Base-by-base conservation (phyloP, 1,140 invertebrate species). In the Drosophila teissieri region DNA sequence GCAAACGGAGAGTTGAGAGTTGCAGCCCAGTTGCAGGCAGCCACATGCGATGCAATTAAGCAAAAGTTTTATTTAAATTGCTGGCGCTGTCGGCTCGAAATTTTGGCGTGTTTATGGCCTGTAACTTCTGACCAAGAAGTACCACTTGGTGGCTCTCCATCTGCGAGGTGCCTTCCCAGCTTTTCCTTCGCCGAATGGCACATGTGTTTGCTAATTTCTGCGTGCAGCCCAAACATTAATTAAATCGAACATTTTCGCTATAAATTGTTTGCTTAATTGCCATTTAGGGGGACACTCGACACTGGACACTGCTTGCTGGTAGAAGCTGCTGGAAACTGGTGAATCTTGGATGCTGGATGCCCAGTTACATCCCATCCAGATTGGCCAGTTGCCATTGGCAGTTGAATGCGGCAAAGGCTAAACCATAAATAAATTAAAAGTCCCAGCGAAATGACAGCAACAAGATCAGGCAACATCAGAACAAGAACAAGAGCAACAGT, bases 261-360 rank as follows among this genome's bases (percentile, higher is more conserved):
- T 88, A 88, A 88, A 88, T 88, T 88, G 84, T 89, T 89, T 89
- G 84, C 84, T 88, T 88, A 88, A 88, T 88, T 88, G 84, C 84
- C 84, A 89, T 88, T 89, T 88, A 84, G 80, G 84, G 63, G 73
- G 61, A 68, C 67, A 56, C 51, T 58, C 64, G 40, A 45, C 36
- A 46, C 53, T 63, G 62, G 57, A 46, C 42, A 42, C 48, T 56
- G 37, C 4, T 12, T 34, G 24, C 60, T 45, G 22, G n/a, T 56
- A 40, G 3, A 37, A 24, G 24, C 61, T 45, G 22, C 7, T 8
- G 27, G 22, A 24, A 4, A 6, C 24, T 58, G 40, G 27, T 42
- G 19, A 8, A 17, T 60, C 14, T 22, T 40, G 2, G 17, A 19
- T 22, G 7, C 34, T 7, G 7, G 24, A 56, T 48, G 34, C 51